Percentiles rank a stretch among this genome's conserved stretches.
These are phyloP conservation scores for Caenorhabditis uteleia DNA, from an alignment of 2,888 invertebrate genomes.

Conservation along the genomic window DNA sequence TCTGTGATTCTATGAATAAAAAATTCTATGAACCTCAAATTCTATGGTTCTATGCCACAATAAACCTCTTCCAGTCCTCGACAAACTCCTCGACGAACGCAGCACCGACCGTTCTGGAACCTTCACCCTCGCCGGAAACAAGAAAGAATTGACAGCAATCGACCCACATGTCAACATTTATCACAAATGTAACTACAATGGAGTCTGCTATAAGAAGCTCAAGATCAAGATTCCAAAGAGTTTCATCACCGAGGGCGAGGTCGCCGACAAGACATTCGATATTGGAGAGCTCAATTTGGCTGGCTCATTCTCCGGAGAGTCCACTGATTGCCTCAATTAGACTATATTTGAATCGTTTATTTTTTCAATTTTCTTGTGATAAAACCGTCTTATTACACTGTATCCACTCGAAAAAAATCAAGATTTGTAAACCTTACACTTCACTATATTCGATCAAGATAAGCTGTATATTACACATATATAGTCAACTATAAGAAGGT, in stretches of 20 bases:
- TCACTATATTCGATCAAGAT: too few relatives aligned
- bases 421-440: too few relatives aligned
- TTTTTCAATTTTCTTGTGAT: constrained; percentile 13
- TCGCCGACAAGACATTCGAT: constrained; percentile 43
- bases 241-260: constrained; percentile 47
- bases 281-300: constrained; percentile 58
- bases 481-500: too few relatives aligned
- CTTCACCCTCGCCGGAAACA: constrained; percentile 52
- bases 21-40: too few relatives aligned
- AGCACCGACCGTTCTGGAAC: constrained; percentile 54
- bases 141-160: constrained; percentile 49
- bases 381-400: too few relatives aligned
- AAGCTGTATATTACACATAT: too few relatives aligned
- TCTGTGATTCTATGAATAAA: too few relatives aligned
- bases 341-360: too few relatives aligned
- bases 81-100: constrained; percentile 62
- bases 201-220: constrained; percentile 52
- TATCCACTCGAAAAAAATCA: too few relatives aligned
- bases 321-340: constrained; percentile 60
- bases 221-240: constrained; percentile 51
- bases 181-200: constrained; percentile 53
- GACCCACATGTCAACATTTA: constrained; percentile 53
- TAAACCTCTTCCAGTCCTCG: constrained; percentile 40
- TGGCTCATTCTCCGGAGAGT: constrained; percentile 61
- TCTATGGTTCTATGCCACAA: too few relatives aligned